These are phyloP conservation scores for Rhinoptilus africanus DNA, from an alignment of 2,113 vertebrate species.

Conservation along the genomic window DNA sequence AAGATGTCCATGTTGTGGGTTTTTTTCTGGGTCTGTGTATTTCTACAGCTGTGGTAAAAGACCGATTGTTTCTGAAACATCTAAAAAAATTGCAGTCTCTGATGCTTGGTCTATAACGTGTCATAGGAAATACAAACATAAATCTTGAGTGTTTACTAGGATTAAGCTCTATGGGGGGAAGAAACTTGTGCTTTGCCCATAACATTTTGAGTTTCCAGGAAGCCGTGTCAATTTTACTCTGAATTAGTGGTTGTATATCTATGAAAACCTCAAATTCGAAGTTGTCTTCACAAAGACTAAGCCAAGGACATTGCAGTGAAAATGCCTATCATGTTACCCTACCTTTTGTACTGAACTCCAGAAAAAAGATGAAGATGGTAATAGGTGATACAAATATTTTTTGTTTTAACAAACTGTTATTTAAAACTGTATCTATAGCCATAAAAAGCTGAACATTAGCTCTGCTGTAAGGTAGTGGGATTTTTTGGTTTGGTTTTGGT, in stretches of 20 bases:
- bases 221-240: not conserved
- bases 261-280: not conserved
- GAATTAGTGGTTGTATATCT: not conserved
- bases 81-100: not conserved
- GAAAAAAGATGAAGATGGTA: not conserved
- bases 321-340: not conserved
- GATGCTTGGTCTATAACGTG: not conserved
- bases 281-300: not conserved
- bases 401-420: not conserved
- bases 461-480: not conserved
- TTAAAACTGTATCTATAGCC: not conserved
- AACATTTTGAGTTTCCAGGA: not conserved
- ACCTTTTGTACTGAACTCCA: not conserved
- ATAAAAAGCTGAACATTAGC: not conserved
- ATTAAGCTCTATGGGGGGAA: not conserved
- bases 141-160: not conserved
- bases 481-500: not conserved
- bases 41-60: not conserved
- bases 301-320: not conserved
- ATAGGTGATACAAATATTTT: not conserved
- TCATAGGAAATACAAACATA: not conserved
- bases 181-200: not conserved
- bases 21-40: not conserved
- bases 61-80: not conserved
- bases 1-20: accelerated